Base-by-base conservation (phyloP, 2,888 invertebrate genomes). In the Macrophya alboannulata region DNA sequence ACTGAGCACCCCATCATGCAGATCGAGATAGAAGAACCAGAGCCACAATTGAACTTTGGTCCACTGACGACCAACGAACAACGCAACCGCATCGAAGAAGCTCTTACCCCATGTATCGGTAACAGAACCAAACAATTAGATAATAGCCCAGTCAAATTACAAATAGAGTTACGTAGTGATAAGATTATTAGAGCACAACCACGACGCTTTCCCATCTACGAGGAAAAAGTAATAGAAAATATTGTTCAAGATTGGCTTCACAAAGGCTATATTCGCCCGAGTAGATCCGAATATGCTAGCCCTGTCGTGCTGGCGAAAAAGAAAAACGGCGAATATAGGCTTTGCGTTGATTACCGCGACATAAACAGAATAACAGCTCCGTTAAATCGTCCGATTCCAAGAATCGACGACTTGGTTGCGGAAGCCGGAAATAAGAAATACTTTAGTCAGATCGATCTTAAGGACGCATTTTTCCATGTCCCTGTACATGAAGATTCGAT, bases 271-370 rank as follows among this genome's bases (percentile, higher is more conserved):
- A 77, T 77, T 15, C 31, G 51, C 8, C 77, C 77, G 3, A 77
- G 77, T 40, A 8, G 15, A 25, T 59, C 79, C 8, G 55, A 51
- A 59, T 59, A 79, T 55, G 51, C 79, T 17, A 79, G 79, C 59
- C 79, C 79, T 0, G 43, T 79, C 4, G 87, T 88, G n/a, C 45
- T 89, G 3, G 88, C 89, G 8, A 85, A 77, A 51, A 89, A 89
- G 77, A 86, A 86, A 55, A 85, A 85, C 10, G 88, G 86, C 5
- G 65, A 77, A 51, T 62, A 86, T 25, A 74, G 88, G 31, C 77
- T 90, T 68, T 87, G 88, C 51, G 84, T 91, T 0, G 89, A 90
- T 59, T 92, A 85, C 21, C 83, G 91, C 4, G 15, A 90, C 12
- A 45, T 77, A 37, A 79, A 79, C 15, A 79, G 40, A 59, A 31